Conservation (phyloP, 1,140 invertebrate species). For the Drosophila azteca region DNA sequence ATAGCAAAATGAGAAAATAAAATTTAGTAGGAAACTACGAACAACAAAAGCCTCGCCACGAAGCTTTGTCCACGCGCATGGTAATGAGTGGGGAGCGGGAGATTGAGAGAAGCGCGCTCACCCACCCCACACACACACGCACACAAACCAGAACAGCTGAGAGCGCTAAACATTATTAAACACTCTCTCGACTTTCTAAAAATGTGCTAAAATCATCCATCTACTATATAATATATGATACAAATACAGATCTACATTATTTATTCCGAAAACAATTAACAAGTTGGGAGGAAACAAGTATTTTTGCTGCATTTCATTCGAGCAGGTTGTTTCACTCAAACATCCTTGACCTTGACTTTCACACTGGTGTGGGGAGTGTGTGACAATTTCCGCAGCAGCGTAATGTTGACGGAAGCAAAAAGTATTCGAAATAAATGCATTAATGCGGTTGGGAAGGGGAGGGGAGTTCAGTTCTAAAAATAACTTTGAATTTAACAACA, state of each 20-base stretch:
- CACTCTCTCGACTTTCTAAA: constrained; percentile 46
- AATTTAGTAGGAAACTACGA: constrained; percentile 38
- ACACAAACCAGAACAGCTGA: constrained; percentile 40
- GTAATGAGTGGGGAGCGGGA: constrained; percentile 18
- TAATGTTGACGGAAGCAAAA: constrained; percentile 66
- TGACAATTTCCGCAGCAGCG: constrained; percentile 69
- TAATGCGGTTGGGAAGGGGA: background rate
- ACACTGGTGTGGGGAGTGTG: constrained; percentile 22
- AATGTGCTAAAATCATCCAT: constrained; percentile 6
- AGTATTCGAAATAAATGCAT: constrained; percentile 39
- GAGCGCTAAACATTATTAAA: constrained; percentile 16
- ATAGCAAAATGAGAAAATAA: constrained; percentile 39
- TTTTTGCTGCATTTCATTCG: background rate
- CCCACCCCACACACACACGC: constrained; percentile 4
- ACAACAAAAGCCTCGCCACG: constrained; percentile 43
- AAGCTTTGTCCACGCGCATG: constrained; percentile 12
- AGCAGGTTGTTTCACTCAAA: constrained; percentile 9
- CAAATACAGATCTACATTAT: constrained; percentile 12
- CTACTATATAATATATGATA: background rate
- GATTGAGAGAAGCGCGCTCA: constrained; percentile 6
- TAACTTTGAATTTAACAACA: constrained; percentile 32
- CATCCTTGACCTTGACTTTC: constrained; percentile 67
- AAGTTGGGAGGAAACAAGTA: background rate
- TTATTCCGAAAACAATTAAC: background rate
- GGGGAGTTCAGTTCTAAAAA: constrained; percentile 42